Percentiles rank a stretch among this genome's conserved stretches.
These are phyloP conservation scores for Enteromius thamalakanensis DNA, from an alignment of 2,797 vertebrate genomes.

Conservation along the genomic window DNA sequence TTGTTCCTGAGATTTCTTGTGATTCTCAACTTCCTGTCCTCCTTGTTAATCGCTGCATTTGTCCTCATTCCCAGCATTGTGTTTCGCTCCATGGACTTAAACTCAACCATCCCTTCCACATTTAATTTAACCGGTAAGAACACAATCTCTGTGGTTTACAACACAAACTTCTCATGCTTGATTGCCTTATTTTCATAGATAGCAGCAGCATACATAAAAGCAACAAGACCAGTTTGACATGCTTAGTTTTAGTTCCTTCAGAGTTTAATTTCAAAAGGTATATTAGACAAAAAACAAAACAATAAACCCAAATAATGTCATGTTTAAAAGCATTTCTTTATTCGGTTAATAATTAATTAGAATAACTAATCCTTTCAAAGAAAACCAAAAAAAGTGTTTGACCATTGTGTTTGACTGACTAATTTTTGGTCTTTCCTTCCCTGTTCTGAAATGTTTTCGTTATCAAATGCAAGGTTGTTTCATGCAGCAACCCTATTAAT, in stretches of 20 bases:
- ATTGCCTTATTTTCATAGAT: not conserved
- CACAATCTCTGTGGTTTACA: not conserved
- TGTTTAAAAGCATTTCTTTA: not conserved
- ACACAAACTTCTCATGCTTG: not conserved
- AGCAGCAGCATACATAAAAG: not conserved
- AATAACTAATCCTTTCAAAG: constrained; percentile 10
- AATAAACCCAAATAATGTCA: not conserved
- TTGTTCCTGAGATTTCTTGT: constrained; percentile 87
- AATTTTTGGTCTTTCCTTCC: not conserved
- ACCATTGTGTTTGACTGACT: not conserved
- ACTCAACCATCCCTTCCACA: constrained; percentile 4
- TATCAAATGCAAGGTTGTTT: not conserved
- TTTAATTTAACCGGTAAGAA: constrained; percentile 65
- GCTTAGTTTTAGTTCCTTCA: not conserved
- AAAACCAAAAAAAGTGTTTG: not conserved
- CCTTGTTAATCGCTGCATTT: constrained; percentile 78
- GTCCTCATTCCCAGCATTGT: constrained; percentile 81
- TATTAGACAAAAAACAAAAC: not conserved
- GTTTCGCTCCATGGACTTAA: constrained; percentile 63
- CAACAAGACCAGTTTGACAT: not conserved
- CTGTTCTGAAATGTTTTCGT: not conserved
- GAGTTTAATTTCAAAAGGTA: not conserved
- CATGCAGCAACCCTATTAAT: not conserved
- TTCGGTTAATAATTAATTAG: not conserved
- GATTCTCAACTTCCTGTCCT: constrained; percentile 83